Evolutionary conservation across 2,797 vertebrate genomes (phyloP), one percentile per base, ranked within the genome.

Genomic region (Margarornis squamiger): DNA sequence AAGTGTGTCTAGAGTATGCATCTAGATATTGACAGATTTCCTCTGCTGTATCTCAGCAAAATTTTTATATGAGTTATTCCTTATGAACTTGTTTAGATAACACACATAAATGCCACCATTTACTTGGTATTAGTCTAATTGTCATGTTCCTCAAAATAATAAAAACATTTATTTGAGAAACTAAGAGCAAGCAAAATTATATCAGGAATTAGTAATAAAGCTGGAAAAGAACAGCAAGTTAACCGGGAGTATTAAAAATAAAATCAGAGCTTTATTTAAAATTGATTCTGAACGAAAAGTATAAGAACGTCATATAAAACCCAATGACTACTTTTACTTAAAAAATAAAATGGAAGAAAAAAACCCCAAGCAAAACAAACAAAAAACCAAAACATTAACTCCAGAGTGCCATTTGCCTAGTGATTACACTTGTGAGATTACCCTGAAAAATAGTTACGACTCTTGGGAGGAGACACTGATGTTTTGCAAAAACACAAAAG

Each of bases 401-500:
- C 58, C 52, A 81, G 49, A 94, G 46, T 93, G 54, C 10, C 48
- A 67, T 77, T 76, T 89, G 62, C 70, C 34, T 91, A 79, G 58
- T 73, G 55, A 92, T 91, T 96, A 73, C 30, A 59, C 32, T 95
- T 88, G 12, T 68, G 67, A 93, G 65, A 91, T 81, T 93, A 86
- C 19, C n/a, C 49, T 48, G 79, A 77, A 95, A 93, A 96, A 95
- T 83, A 55, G 6, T 71, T 96, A 86, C 57, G 51, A 39, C 18
- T 92, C 54, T 63, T 59, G 84, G 23, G 91, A 90, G 45, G 26
- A 96, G 48, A 91, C n/a, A 91, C 45, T 39, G 15, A 22, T 95
- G 81, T 39, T 84, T 87, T 93, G 9, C 17, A 81, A 96, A 97
- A 95, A 80, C 74, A 91, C 66, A 82, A 82, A 94, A 93, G 75